Percentiles rank a stretch among this genome's conserved stretches.
These are phyloP conservation scores for Phrynocephalus versicolor DNA, from an alignment of 2,113 vertebrate genomes.

Conservation along the genomic window DNA sequence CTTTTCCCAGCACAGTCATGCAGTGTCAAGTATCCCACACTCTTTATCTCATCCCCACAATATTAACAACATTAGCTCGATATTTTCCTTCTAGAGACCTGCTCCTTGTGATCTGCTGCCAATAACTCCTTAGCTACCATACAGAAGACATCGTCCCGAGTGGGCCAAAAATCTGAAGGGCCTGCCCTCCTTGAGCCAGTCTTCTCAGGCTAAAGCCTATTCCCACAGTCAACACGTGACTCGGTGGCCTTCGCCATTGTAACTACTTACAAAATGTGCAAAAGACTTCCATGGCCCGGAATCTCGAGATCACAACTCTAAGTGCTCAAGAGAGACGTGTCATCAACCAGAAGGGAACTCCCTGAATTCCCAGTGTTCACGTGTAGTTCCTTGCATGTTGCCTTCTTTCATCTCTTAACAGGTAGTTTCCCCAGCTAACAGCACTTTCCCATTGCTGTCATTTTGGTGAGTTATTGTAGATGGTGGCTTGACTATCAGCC, in stretches of 20 bases:
- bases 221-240: neutral
- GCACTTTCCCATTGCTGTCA: neutral
- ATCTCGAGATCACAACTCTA: neutral
- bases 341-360: neutral
- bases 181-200: constrained; percentile 1
- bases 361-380: neutral
- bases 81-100: constrained; percentile 43
- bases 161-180: constrained; percentile 1
- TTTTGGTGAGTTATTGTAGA: neutral
- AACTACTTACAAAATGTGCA: constrained; percentile 28
- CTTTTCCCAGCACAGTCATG: constrained; percentile 61
- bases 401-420: neutral
- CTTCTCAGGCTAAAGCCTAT: neutral
- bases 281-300: neutral
- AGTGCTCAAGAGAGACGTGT: neutral
- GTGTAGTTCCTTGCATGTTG: neutral
- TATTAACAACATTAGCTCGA: constrained; percentile 54
- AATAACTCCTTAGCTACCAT: neutral
- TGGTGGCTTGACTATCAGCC: neutral
- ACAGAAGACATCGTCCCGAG: constrained; percentile 6
- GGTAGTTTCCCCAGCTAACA: neutral
- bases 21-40: constrained; percentile 60
- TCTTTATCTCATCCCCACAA: constrained; percentile 61
- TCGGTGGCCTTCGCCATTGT: neutral
- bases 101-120: neutral